A percentile compares a stretch with the other conserved stretches of the same genome.
phyloP scores from a whole-genome alignment of 1,140 invertebrate genomes.

The Nomia melanderi region DNA sequence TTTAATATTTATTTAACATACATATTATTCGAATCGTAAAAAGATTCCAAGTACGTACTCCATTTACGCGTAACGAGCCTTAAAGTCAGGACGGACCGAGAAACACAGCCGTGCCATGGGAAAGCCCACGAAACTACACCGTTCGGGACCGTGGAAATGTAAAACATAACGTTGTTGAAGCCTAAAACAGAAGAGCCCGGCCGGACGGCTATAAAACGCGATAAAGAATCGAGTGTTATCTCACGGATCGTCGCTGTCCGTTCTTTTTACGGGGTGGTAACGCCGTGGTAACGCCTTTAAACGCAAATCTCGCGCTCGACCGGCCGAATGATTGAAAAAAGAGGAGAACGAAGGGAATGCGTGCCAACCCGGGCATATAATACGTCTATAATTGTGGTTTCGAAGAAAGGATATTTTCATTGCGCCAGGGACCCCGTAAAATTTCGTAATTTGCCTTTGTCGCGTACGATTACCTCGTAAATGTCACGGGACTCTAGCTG shows the following conservation, averaged over 20 bases:
- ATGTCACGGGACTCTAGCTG: conserved; percentile 46
- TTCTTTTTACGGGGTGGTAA: conserved; percentile 27
- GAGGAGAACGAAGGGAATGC: conserved; percentile 38
- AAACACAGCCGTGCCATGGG: neutral
- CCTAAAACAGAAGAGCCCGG: conserved; percentile 50
- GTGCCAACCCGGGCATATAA: conserved; percentile 46
- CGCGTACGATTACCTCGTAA: conserved; percentile 69
- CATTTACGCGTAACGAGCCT: neutral
- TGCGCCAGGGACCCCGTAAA: conserved; percentile 37
- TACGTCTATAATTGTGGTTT: conserved; percentile 67
- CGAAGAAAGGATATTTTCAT: conserved; percentile 42
- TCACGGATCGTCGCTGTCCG: conserved; percentile 49
- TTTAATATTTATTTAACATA: conserved; percentile 8
- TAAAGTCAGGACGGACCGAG: neutral
- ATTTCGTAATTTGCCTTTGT: conserved; percentile 48
- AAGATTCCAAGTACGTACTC: conserved; percentile 15
- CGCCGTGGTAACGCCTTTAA: conserved; percentile 25
- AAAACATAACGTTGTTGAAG: conserved; percentile 38
- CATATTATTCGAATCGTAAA: conserved; percentile 28
- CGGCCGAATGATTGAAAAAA: conserved; percentile 27
- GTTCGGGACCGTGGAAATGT: conserved; percentile 20
- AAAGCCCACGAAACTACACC: conserved; percentile 11
- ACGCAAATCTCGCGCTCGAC: conserved; percentile 43
- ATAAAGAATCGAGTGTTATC: conserved; percentile 58
- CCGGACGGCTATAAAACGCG: conserved; percentile 56